phyloP scores from a whole-genome alignment of 2,888 invertebrate species.

The Yponomeuta malinellus region DNA sequence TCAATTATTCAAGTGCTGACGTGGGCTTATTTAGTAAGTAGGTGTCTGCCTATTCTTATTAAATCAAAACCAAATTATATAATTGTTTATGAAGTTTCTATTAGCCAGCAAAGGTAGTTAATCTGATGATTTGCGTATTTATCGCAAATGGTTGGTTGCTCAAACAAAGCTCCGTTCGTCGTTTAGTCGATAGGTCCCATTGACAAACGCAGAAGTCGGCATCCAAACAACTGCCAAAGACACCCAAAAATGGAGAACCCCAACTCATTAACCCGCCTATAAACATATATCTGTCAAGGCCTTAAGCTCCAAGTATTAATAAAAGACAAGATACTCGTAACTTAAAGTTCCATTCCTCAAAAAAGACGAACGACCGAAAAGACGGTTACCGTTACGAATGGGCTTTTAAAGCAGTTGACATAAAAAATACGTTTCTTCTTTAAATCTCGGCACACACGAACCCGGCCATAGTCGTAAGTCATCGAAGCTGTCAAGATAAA shows the following conservation, averaged over 20 bases:
- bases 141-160: too few relatives aligned
- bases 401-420: slow-evolving; percentile 59
- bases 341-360: slow-evolving; percentile 52
- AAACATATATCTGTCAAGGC: slow-evolving; percentile 17
- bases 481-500: slow-evolving; percentile 74
- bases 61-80: too few relatives aligned
- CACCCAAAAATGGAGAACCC: background rate
- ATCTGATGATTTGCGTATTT: too few relatives aligned
- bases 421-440: slow-evolving; percentile 47
- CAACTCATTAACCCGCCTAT: slow-evolving; percentile 15
- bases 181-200: background rate
- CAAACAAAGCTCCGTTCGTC: background rate
- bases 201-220: background rate
- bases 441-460: slow-evolving; percentile 57
- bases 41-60: too few relatives aligned
- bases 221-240: background rate
- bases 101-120: background rate
- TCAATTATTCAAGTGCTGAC: too few relatives aligned
- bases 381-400: slow-evolving; percentile 70
- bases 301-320: slow-evolving; percentile 25
- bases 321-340: slow-evolving; percentile 54
- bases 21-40: too few relatives aligned
- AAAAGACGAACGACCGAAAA: slow-evolving; percentile 56
- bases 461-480: slow-evolving; percentile 59
- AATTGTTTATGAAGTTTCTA: background rate